phyloP scores from a whole-genome alignment of 1,140 invertebrate genomes.

The Calliopsis andreniformis region DNA sequence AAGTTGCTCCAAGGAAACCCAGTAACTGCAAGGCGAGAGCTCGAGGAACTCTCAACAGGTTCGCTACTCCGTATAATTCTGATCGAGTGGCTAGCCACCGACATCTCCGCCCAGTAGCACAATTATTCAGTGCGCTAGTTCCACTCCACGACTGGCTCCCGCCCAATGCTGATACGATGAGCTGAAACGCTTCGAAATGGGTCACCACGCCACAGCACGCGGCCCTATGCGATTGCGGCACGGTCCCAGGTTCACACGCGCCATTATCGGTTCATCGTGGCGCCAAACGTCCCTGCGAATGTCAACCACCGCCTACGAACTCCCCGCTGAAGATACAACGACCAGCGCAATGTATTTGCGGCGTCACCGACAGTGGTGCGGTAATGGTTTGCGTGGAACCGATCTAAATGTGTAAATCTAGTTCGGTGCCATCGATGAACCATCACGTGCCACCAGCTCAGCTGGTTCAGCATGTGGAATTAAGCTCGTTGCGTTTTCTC shows the following conservation, averaged over 20 bases:
- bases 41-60: neutral
- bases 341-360: conserved; percentile 21
- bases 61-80: neutral
- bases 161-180: neutral
- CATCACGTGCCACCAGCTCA: neutral
- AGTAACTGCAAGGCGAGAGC: no score
- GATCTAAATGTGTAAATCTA: conserved; percentile 43
- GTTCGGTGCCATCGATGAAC: conserved; percentile 1
- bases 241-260: conserved; percentile 36
- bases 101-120: neutral
- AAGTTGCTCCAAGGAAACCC: no score
- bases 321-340: conserved; percentile 29
- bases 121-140: neutral
- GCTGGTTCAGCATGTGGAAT: neutral
- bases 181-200: conserved; percentile 16
- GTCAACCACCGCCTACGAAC: conserved; percentile 10
- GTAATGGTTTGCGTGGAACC: conserved; percentile 39
- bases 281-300: conserved; percentile 18
- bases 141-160: neutral
- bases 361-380: conserved; percentile 8
- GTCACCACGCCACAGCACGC: conserved; percentile 14
- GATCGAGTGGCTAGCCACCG: no score
- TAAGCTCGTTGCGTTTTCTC: neutral
- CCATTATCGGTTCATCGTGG: neutral
- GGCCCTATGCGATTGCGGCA: conserved; percentile 23